Base-by-base conservation (phyloP, 2,888 invertebrate species). In the Dione juno region DNA sequence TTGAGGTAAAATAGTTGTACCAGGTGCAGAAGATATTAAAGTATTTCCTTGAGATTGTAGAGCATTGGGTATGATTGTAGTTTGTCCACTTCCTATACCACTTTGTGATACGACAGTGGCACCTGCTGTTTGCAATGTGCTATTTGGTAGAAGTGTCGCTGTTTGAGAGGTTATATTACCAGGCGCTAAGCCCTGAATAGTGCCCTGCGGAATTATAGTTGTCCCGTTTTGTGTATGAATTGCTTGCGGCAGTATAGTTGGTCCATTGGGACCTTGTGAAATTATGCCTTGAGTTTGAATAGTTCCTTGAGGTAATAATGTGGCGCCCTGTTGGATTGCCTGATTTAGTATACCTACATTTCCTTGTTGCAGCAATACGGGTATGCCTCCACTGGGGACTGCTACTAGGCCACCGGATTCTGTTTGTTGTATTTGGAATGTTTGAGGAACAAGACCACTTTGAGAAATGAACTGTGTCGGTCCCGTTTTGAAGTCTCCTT, bases 1-100 rank as follows among this genome's bases (percentile, higher is more conserved):
- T 86, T 94, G 95, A 1, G 95, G 95, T 67, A 95, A 90, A 73
- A 95, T 94, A 5, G 95, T 90, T 1, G 95, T 94, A 2, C 95
- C 95, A 50, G 94, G 81, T 14, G 87, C 89, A 53, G 93, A 88
- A 11, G 94, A 92, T 75, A 94, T 93, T n/a, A 93, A 78, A 16
- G 93, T 86, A 76, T 91, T 92, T 28, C 94, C 94, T 84, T 94
- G 94, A 0, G 94, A 88, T 76, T 93, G 92, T 74, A 93, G 83
- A 48, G 90, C 85, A 76, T 93, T 93, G 0, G 93, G 89, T 70
- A 94, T 88, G 74, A 94, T 89, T 21, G 92, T 90, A 0, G 90
- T 92, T 77, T 93, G 93, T 13, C 92, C 92, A 81, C 91, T 93
- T 48, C 91, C 87, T 28, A 93, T 92, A 21, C 93, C 93, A 77